Conservation (phyloP, 1,140 invertebrate genomes). For the Cydia amplana region DNA sequence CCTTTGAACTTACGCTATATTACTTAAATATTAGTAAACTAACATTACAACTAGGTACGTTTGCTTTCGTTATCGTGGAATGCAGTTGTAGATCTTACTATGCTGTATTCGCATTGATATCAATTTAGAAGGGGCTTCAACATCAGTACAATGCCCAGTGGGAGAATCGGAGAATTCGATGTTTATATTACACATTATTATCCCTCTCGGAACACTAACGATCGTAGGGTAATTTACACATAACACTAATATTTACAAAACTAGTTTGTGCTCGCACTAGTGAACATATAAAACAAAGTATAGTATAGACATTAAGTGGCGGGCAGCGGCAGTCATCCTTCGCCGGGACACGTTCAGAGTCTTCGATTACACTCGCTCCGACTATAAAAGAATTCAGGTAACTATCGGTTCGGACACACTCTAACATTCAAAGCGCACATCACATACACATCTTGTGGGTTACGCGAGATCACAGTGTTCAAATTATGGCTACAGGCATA, state of each 20-base stretch:
- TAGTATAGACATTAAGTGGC: conserved; percentile 22
- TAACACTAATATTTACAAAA: conserved; percentile 76
- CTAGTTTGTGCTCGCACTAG: conserved; percentile 77
- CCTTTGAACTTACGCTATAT: conserved; percentile 66
- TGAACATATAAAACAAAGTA: conserved; percentile 57
- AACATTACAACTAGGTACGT: conserved; percentile 60
- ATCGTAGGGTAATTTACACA: conserved; percentile 69
- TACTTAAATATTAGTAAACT: conserved; percentile 60
- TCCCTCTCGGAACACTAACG: conserved; percentile 60
- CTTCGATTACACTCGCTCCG: conserved; percentile 51
- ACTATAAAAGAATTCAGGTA: conserved; percentile 57
- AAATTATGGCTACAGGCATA: conserved; percentile 70
- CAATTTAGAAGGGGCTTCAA: conserved; percentile 59
- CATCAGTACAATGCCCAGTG: conserved; percentile 73
- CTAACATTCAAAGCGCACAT: conserved; percentile 75
- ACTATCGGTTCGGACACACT: conserved; percentile 66
- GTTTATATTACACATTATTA: conserved; percentile 65
- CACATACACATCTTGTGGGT: conserved; percentile 66
- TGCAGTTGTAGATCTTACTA: conserved; percentile 68
- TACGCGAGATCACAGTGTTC: conserved; percentile 76
- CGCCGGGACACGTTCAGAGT: conserved; percentile 45
- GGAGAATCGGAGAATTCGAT: conserved; percentile 66
- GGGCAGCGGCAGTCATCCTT: conserved; percentile 15
- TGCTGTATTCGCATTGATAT: conserved; percentile 47
- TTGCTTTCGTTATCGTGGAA: conserved; percentile 73